Evolutionary conservation across 2,797 vertebrate genomes (phyloP).

Genomic region (Astyanax mexicanus): DNA sequence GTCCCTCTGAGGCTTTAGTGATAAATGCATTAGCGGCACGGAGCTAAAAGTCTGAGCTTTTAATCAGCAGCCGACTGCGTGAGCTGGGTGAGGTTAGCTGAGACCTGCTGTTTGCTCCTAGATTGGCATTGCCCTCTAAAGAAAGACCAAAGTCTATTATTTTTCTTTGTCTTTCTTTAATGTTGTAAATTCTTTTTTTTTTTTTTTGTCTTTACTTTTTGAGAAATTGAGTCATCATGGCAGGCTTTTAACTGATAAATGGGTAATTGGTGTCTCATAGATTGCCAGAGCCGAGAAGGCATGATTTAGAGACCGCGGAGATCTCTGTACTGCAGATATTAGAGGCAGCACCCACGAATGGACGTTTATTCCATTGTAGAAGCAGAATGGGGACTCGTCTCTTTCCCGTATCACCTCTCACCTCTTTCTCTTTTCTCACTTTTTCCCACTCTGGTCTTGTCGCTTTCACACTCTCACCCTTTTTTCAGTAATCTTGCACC

Average conservation of each 20-base stretch:
- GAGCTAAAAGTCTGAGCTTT: slow-evolving; percentile 25
- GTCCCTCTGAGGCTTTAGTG: slow-evolving; percentile 28
- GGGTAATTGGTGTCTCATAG: neutral
- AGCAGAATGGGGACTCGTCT: slow-evolving; percentile 38
- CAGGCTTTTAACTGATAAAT: neutral
- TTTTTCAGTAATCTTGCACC: slow-evolving; percentile 45
- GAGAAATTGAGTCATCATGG: slow-evolving; percentile 25
- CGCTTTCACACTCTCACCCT: slow-evolving; percentile 40
- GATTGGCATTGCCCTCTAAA: slow-evolving; percentile 35
- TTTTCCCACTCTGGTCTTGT: slow-evolving; percentile 42
- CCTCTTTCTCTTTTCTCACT: slow-evolving; percentile 39
- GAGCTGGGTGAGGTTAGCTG: slow-evolving; percentile 16
- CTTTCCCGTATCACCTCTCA: slow-evolving; percentile 32
- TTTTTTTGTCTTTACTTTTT: neutral
- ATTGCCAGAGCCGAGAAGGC: neutral
- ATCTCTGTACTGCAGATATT: neutral
- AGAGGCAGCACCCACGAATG: slow-evolving; percentile 55
- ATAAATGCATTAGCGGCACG: slow-evolving; percentile 36
- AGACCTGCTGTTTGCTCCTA: slow-evolving; percentile 19
- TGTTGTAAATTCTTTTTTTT: neutral
- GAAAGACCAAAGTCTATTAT: slow-evolving; percentile 34
- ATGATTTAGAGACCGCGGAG: neutral
- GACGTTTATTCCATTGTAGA: slow-evolving; percentile 46
- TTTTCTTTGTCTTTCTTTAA: slow-evolving; percentile 1
- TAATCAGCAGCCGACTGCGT: slow-evolving; percentile 42